These are phyloP conservation scores for Agapornis roseicollis DNA, from an alignment of 2,113 vertebrate species.

Conservation along the genomic window DNA sequence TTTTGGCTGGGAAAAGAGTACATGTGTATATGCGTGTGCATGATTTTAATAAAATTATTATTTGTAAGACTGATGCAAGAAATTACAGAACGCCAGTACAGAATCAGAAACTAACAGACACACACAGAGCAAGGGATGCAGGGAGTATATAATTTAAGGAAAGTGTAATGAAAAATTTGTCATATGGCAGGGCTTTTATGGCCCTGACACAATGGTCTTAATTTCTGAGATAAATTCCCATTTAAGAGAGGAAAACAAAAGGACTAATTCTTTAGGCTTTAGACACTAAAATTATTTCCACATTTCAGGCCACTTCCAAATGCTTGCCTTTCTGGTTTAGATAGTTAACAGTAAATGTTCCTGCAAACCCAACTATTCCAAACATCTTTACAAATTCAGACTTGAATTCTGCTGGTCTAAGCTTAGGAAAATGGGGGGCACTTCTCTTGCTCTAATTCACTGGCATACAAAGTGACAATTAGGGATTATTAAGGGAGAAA, in stretches of 20 bases:
- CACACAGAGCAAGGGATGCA: not conserved
- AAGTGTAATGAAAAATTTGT: slow-evolving; percentile 51
- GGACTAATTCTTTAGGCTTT: slow-evolving; percentile 30
- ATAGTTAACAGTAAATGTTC: slow-evolving; percentile 20
- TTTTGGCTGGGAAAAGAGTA: slow-evolving; percentile 70
- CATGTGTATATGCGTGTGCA: not conserved
- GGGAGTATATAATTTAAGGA: slow-evolving; percentile 51
- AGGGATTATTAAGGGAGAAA: not conserved
- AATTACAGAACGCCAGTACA: not conserved
- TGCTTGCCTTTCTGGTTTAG: slow-evolving; percentile 18
- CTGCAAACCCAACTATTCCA: not conserved
- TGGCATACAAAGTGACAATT: not conserved
- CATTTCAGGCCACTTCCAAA: slow-evolving; percentile 39
- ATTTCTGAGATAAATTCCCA: slow-evolving; percentile 57
- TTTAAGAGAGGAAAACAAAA: slow-evolving; percentile 51
- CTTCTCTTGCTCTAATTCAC: not conserved
- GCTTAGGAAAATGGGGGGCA: not conserved
- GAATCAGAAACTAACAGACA: slow-evolving; percentile 21
- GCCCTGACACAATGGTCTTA: slow-evolving; percentile 42
- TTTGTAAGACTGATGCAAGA: not conserved
- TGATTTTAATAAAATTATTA: slow-evolving; percentile 47
- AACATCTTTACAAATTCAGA: not conserved
- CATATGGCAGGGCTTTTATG: slow-evolving; percentile 44
- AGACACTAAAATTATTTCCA: slow-evolving; percentile 51
- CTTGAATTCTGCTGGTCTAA: not conserved